These are phyloP conservation scores for Drosophila orena DNA, from an alignment of 1,140 invertebrate species.

Conservation along the genomic window DNA sequence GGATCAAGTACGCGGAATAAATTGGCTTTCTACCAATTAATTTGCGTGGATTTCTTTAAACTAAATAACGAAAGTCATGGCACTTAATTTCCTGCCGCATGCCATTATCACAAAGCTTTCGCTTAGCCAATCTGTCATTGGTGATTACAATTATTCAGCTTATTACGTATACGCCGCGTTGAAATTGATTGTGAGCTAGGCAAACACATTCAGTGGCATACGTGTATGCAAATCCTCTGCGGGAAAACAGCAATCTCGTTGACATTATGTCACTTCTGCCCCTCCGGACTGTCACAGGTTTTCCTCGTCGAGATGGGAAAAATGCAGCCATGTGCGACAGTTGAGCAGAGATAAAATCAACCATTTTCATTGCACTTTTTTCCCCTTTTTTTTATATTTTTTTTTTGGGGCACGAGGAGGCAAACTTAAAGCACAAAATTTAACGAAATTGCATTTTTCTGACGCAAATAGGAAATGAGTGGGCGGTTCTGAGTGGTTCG, in stretches of 20 bases:
- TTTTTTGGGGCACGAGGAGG: not conserved
- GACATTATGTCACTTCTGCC: slow-evolving; percentile 40
- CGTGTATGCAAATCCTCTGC: slow-evolving; percentile 46
- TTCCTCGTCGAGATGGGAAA: slow-evolving; percentile 30
- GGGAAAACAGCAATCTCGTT: slow-evolving; percentile 34
- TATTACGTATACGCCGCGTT: slow-evolving; percentile 50
- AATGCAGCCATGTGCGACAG: slow-evolving; percentile 37
- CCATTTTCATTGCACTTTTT: slow-evolving; percentile 33
- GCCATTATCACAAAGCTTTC: slow-evolving; percentile 1
- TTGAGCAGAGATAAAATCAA: slow-evolving; percentile 46
- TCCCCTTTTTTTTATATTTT: not conserved
- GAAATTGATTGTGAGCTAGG: slow-evolving; percentile 12
- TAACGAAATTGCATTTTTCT: not conserved
- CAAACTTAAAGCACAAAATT: slow-evolving; percentile 19
- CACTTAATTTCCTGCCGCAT: slow-evolving; percentile 7
- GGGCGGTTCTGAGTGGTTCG: slow-evolving; percentile 10
- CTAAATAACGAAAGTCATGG: not conserved
- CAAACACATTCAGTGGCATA: slow-evolving; percentile 36
- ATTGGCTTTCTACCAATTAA: slow-evolving; percentile 9
- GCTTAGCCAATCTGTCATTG: slow-evolving; percentile 34
- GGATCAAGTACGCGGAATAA: slow-evolving; percentile 1
- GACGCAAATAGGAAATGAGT: slow-evolving; percentile 16
- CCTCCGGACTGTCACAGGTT: slow-evolving; percentile 11
- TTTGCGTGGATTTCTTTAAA: slow-evolving; percentile 11
- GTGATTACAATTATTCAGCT: slow-evolving; percentile 19